A percentile compares a stretch with the other conserved stretches of the same genome.
Conservation (phyloP, 2,797 vertebrate genomes). For the Phylloscopus collybita region DNA sequence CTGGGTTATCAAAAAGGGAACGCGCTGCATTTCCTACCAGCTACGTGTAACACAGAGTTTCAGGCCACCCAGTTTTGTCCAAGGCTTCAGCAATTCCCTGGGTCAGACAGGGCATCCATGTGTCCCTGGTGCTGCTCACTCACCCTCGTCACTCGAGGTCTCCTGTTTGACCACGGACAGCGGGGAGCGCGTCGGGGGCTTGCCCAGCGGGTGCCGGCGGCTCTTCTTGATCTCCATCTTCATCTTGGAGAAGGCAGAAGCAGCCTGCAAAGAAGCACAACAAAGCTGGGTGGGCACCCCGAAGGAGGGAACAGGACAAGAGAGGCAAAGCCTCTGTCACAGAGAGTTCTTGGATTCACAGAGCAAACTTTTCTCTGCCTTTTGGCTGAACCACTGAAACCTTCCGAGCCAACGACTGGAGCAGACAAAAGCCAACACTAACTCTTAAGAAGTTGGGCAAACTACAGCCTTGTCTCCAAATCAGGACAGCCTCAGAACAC, state of each 20-base stretch:
- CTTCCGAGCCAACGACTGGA: not conserved
- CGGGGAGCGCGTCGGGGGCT: slow-evolving; percentile 90
- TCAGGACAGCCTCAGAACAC: not conserved
- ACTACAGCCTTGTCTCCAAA: not conserved
- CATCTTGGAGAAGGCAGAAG: slow-evolving; percentile 83
- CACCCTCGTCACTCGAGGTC: slow-evolving; percentile 88
- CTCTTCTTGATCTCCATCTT: slow-evolving; percentile 95
- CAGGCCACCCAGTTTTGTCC: not conserved
- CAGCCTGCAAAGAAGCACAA: slow-evolving; percentile 58
- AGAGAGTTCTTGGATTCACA: not conserved
- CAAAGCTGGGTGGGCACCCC: not conserved
- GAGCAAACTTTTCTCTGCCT: not conserved
- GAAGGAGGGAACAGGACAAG: not conserved
- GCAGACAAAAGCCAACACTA: not conserved
- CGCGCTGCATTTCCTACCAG: not conserved
- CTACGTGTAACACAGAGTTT: not conserved
- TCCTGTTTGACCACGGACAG: slow-evolving; percentile 94
- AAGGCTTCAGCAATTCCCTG: not conserved
- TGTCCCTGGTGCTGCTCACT: not conserved
- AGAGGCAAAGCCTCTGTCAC: not conserved
- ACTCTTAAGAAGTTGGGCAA: not conserved
- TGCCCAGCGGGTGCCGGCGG: slow-evolving; percentile 91
- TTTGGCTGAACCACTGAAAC: not conserved
- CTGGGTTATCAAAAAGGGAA: not conserved
- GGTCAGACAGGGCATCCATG: not conserved